phyloP scores from a whole-genome alignment of 2,888 invertebrate species.

The Phalangium opilio region DNA sequence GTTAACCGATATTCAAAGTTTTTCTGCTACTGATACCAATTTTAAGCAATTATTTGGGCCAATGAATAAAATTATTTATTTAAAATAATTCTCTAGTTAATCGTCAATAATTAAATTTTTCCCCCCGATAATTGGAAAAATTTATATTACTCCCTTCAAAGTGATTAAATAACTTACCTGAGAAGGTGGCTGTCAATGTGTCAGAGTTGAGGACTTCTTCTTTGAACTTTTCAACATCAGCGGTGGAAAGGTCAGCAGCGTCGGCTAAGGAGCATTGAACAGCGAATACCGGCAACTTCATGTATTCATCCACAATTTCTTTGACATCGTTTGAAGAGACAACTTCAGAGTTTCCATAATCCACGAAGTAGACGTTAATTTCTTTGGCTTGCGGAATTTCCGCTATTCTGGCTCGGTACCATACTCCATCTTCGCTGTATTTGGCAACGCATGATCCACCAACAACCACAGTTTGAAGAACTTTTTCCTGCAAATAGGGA shows the following conservation, averaged over 20 bases:
- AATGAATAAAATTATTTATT: no score
- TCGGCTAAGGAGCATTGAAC: slow-evolving; percentile 13
- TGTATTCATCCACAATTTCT: slow-evolving; percentile 3
- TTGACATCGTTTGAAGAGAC: slow-evolving; percentile 5
- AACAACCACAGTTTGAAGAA: background rate
- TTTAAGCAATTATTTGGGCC: no score
- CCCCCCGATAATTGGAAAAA: no score
- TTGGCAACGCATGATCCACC: slow-evolving; percentile 16
- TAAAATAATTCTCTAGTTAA: no score
- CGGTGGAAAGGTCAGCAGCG: slow-evolving; percentile 6
- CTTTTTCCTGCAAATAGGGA: slow-evolving; percentile 2
- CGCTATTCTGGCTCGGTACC: slow-evolving; percentile 26
- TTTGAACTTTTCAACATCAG: background rate
- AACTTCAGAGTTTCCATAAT: slow-evolving; percentile 13
- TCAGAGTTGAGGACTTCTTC: no score
- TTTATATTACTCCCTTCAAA: no score
- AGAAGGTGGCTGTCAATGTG: no score
- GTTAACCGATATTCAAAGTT: no score
- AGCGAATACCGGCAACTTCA: slow-evolving; percentile 8
- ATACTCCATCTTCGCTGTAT: slow-evolving; percentile 25
- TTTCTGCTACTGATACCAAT: no score
- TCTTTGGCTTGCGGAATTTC: slow-evolving; percentile 4
- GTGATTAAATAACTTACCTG: no score
- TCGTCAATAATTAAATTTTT: no score
- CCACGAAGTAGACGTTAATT: slow-evolving; percentile 11